phyloP scores from a whole-genome alignment of 2,888 invertebrate genomes.

The Polylopha cassiicola region DNA sequence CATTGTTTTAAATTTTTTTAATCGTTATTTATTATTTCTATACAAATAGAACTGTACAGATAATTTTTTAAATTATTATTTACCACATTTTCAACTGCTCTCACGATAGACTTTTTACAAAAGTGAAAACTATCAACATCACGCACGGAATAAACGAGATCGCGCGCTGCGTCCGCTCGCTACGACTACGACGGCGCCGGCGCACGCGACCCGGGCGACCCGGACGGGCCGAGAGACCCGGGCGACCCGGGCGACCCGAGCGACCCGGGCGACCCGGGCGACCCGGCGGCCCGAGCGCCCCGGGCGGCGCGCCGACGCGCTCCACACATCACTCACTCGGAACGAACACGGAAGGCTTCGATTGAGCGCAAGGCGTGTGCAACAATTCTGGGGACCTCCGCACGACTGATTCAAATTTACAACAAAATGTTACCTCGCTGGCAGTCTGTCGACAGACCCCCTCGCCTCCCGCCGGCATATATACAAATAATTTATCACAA shows the following conservation, averaged over 20 bases:
- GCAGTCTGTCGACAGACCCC: slow-evolving; percentile 11
- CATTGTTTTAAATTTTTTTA: slow-evolving; percentile 71
- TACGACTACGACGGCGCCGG: slow-evolving; percentile 19
- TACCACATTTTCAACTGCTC: slow-evolving; percentile 70
- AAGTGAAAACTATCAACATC: slow-evolving; percentile 77
- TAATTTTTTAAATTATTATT: slow-evolving; percentile 75
- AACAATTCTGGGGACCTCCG: slow-evolving; percentile 23
- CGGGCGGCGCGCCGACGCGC: slow-evolving; percentile 6
- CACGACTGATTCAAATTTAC: slow-evolving; percentile 6
- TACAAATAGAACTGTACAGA: slow-evolving; percentile 80
- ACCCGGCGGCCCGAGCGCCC: slow-evolving; percentile 13
- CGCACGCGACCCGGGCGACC: slow-evolving; percentile 14
- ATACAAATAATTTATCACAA: slow-evolving; percentile 42
- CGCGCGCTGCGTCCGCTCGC: slow-evolving; percentile 45
- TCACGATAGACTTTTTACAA: slow-evolving; percentile 78
- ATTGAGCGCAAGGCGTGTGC: slow-evolving; percentile 21
- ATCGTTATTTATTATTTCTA: slow-evolving; percentile 79
- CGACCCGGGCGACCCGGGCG: slow-evolving; percentile 5
- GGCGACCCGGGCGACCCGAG: slow-evolving; percentile 16
- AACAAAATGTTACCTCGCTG: slow-evolving; percentile 3
- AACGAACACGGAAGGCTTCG: slow-evolving; percentile 18
- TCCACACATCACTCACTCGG: slow-evolving; percentile 22
- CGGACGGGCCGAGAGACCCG: too few relatives aligned
- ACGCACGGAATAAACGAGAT: slow-evolving; percentile 69
- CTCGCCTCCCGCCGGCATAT: slow-evolving; percentile 18